Base-by-base conservation (phyloP, 1,140 invertebrate genomes). In the Bombus pascuorum region DNA sequence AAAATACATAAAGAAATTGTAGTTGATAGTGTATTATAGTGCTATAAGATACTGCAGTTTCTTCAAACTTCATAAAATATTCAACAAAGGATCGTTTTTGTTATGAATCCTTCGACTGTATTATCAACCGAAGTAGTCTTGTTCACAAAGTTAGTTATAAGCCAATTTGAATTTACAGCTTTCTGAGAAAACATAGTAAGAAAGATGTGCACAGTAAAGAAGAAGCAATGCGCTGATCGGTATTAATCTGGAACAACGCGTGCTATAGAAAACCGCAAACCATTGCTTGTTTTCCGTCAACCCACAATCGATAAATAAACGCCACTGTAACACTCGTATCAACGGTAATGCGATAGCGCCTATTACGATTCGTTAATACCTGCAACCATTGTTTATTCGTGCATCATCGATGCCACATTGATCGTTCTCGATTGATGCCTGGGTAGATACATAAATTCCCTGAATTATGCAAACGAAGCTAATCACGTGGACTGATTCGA, bases 381-480 rank as follows among this genome's bases (percentile, higher is more conserved):
- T 74, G 25, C 3, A 34, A 34, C 22, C 53, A 25, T 37, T 32
- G 28, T 76, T 76, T 37, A 53, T 73, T 47, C 68, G 68, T 6
- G 39, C 66, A 72, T 72, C 68, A 32, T 66, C 77, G 68, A 79
- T 3, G 32, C 39, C 47, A 39, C 68, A 39, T 73, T 68, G 68
- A 79, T 78, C 37, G 74, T 42, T 62, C 47, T 65, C 59, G 75
- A 83, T 84, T 78, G 42, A n/a, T 66, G 42, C 0, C 18, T 32
- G 9, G 8, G 47, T n/a, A 18, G 25, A 2, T 34, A 37, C 18
- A 34, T 37, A 37, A 68, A 68, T 72, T 42, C 37, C 22, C 22
- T 8, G 39, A 85, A 53, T 85, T 84, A 85, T 57, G 22, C 9
- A 65, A 86, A 73, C 62, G 53, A 72, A 65, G 28, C 34, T 87